phyloP scores from a whole-genome alignment of 2,888 invertebrate genomes.

The Agelastica alni region DNA sequence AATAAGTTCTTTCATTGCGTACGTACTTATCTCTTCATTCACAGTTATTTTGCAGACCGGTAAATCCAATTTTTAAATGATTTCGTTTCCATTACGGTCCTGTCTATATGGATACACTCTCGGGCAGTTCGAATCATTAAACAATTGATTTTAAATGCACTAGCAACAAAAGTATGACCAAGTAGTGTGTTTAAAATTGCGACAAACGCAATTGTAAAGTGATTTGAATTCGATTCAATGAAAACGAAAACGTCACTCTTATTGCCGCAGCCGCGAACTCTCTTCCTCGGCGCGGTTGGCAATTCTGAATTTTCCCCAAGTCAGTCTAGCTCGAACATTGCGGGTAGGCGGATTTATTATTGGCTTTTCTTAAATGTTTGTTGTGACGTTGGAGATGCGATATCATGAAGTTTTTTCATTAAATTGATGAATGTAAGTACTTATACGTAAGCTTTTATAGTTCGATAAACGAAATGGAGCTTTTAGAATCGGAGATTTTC shows the following conservation, averaged over 20 bases:
- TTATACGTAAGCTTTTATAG: no score
- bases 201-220: slow-evolving; percentile 20
- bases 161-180: slow-evolving; percentile 13
- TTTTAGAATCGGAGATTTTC: neutral
- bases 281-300: no score
- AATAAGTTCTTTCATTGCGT: no score
- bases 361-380: slow-evolving; percentile 30
- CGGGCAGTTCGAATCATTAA: slow-evolving; percentile 16
- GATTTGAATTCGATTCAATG: slow-evolving; percentile 31
- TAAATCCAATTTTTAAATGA: no score
- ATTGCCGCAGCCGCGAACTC: no score
- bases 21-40: no score
- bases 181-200: slow-evolving; percentile 18
- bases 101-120: neutral
- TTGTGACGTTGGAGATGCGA: slow-evolving; percentile 37
- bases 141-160: slow-evolving; percentile 24
- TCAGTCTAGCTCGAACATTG: slow-evolving; percentile 32
- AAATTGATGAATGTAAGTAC: slow-evolving; percentile 48
- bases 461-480: no score
- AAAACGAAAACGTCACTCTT: slow-evolving; percentile 31
- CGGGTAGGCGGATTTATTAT: slow-evolving; percentile 29
- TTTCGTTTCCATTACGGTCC: no score
- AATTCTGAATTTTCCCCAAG: slow-evolving; percentile 13
- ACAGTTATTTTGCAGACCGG: no score
- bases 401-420: slow-evolving; percentile 36